Percentiles rank a stretch among this genome's conserved stretches.
Conservation (phyloP, 2,113 vertebrate species). For the Bambusicola thoracicus region DNA sequence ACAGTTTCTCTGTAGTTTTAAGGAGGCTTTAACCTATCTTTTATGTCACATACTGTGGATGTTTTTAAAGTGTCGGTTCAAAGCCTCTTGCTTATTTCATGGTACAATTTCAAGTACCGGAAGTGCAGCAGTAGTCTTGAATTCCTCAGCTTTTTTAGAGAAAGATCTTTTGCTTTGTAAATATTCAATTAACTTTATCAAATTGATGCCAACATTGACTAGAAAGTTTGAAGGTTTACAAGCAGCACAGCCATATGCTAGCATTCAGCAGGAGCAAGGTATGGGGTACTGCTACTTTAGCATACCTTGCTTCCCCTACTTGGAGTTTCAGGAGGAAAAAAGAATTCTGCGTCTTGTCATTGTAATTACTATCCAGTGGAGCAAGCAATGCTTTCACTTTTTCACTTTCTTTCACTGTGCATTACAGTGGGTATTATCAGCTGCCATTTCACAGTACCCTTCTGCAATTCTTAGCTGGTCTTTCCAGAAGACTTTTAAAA, state of each 20-base stretch:
- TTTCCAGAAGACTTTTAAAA: neutral
- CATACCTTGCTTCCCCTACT: neutral
- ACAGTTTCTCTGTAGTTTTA: slow-evolving; percentile 17
- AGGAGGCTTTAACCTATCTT: neutral
- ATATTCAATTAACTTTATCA: neutral
- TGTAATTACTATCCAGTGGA: neutral
- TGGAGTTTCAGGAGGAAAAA: neutral
- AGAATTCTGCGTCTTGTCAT: neutral
- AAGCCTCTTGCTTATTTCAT: slow-evolving; percentile 1
- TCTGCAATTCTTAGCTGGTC: neutral
- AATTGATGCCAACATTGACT: neutral
- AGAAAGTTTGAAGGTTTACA: neutral
- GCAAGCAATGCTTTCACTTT: neutral
- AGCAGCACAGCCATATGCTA: neutral
- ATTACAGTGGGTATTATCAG: neutral
- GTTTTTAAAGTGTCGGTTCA: neutral
- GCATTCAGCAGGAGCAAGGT: neutral
- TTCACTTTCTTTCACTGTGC: neutral
- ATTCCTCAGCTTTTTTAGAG: neutral
- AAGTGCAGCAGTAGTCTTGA: neutral
- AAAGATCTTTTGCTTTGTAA: slow-evolving; percentile 27
- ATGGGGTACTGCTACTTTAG: neutral
- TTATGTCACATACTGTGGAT: neutral
- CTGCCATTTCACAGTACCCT: neutral
- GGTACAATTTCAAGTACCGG: neutral